Percentiles rank a stretch among this genome's conserved stretches.
Evolutionary conservation across 2,888 invertebrate genomes (phyloP).

Genomic region (Bellardia pandia): DNA sequence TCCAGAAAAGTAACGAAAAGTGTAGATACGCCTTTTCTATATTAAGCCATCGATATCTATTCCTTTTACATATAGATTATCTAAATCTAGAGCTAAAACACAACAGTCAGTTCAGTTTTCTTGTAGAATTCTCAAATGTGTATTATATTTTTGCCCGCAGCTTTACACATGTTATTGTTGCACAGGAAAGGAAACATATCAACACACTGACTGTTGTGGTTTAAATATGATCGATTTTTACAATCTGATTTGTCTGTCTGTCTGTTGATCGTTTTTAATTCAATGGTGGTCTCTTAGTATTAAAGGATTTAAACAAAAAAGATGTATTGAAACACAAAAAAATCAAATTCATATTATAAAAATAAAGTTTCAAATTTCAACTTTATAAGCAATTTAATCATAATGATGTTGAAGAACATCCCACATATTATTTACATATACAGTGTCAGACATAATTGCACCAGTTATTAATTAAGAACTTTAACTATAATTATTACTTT

Average conservation of each 20-base stretch:
- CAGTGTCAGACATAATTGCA: neutral
- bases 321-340: conserved; percentile 10
- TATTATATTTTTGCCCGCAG: conserved; percentile 24
- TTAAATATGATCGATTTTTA: conserved; percentile 41
- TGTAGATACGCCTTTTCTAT: no score
- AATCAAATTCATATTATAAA: conserved; percentile 4
- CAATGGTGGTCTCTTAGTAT: conserved; percentile 54
- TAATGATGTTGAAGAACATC: conserved; percentile 24
- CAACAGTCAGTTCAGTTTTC: no score
- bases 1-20: no score
- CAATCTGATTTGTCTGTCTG: conserved; percentile 10
- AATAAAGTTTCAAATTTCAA: conserved; percentile 53
- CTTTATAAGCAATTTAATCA: conserved; percentile 35
- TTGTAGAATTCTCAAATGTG: neutral
- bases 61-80: no score
- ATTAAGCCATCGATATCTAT: neutral
- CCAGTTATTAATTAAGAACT: no score
- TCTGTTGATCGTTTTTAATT: conserved; percentile 19
- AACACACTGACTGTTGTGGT: conserved; percentile 47
- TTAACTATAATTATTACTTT: no score
- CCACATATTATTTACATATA: conserved; percentile 28
- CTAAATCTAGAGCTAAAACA: no score
- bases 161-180: neutral
- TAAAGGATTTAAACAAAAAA: conserved; percentile 48
- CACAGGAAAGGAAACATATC: conserved; percentile 13